A percentile compares a stretch with the other conserved stretches of the same genome.
These are phyloP conservation scores for Porites evermanni DNA, from an alignment of 92 coral and sea anemone species.

Conservation along the genomic window DNA sequence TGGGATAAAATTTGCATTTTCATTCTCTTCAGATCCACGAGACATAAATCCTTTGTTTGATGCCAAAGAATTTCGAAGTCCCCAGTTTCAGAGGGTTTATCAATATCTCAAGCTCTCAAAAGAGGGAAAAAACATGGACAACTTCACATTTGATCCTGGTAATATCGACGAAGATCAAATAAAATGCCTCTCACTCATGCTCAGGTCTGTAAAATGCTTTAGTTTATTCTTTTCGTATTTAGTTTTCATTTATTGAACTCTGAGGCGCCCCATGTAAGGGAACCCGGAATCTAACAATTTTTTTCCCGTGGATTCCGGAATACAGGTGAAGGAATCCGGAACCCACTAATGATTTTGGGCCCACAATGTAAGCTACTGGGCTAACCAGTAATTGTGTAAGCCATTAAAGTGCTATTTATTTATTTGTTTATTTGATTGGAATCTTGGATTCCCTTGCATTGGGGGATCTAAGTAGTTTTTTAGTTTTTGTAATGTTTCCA, in stretches of 20 bases:
- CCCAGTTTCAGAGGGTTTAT: slow-evolving; percentile 77
- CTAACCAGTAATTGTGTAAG: too few species aligned
- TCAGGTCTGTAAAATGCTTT: slow-evolving; percentile 19
- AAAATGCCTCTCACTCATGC: slow-evolving; percentile 62
- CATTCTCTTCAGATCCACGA: background rate
- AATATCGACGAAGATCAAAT: slow-evolving; percentile 36
- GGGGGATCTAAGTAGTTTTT: too few species aligned
- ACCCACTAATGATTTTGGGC: too few species aligned
- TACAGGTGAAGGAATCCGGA: too few species aligned
- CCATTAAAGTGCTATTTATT: too few species aligned
- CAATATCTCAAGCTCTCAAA: slow-evolving; percentile 77
- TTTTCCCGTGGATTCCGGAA: too few species aligned
- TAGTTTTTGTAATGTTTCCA: too few species aligned
- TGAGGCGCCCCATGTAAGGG: too few species aligned
- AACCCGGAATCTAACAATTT: too few species aligned
- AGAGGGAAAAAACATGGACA: slow-evolving; percentile 61
- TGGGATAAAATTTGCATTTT: background rate
- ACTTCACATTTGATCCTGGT: slow-evolving; percentile 56
- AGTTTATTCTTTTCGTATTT: background rate
- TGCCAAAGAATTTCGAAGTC: slow-evolving; percentile 68
- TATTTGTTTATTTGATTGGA: too few species aligned
- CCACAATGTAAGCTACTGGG: too few species aligned
- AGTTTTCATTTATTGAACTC: background rate
- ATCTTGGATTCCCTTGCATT: too few species aligned
- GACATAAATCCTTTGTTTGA: slow-evolving; percentile 63